Evolutionary conservation across 2,113 vertebrate genomes (phyloP).

Genomic region (Ailuropoda melanoleuca): DNA sequence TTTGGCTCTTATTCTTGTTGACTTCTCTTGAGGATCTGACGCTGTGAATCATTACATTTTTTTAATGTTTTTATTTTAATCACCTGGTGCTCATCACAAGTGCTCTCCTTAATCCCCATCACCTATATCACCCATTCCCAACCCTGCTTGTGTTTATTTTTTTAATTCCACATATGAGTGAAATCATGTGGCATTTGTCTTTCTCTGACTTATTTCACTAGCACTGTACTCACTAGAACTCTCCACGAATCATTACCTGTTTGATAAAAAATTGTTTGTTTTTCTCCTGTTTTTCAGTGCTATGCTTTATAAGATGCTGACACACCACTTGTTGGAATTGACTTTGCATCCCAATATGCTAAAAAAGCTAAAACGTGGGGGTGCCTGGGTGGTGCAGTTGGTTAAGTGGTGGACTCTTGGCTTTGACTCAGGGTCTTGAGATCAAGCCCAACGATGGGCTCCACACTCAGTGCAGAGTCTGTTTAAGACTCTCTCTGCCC

Average conservation of each 20-base stretch:
- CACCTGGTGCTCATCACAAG: not conserved
- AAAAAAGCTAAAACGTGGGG: not conserved
- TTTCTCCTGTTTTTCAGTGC: not conserved
- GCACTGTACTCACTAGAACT: not conserved
- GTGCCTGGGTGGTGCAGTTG: not conserved
- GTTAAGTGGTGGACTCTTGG: not conserved
- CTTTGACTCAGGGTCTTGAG: not conserved
- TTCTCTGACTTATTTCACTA: not conserved
- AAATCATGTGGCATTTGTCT: not conserved
- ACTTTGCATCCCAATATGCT: not conserved
- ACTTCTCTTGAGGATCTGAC: not conserved
- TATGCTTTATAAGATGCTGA: not conserved
- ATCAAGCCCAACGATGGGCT: not conserved
- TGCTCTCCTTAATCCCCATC: not conserved
- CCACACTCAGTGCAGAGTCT: not conserved
- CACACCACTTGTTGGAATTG: not conserved
- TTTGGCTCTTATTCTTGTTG: not conserved
- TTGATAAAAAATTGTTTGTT: not conserved
- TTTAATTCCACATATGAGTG: not conserved
- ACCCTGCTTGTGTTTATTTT: not conserved
- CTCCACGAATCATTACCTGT: not conserved
- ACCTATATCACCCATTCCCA: not conserved
- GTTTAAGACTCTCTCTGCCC: not conserved
- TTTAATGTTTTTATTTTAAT: not conserved
- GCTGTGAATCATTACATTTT: not conserved